A percentile compares a stretch with the other conserved stretches of the same genome.
phyloP scores from a whole-genome alignment of 2,797 vertebrate genomes.

The Onychomys torridus region DNA sequence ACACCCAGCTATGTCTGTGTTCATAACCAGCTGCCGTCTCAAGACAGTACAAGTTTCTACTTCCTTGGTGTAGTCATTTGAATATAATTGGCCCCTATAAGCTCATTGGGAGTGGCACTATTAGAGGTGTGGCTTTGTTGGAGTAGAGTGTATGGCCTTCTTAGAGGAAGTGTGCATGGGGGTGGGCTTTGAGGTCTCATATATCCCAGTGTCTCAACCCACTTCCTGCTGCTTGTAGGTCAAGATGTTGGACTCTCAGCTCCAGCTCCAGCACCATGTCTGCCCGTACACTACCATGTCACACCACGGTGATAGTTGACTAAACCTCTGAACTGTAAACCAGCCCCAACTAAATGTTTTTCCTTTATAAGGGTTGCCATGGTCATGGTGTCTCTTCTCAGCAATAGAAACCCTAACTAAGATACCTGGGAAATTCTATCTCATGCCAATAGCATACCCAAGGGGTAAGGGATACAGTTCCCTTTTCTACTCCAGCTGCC shows the following conservation, averaged over 20 bases:
- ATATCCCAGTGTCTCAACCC: neutral
- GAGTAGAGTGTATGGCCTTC: neutral
- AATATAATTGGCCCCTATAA: neutral
- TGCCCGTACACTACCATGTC: neutral
- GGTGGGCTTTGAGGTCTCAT: neutral
- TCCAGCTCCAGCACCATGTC: neutral
- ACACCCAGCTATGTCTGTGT: neutral
- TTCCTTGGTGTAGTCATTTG: neutral
- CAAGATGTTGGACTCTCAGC: neutral
- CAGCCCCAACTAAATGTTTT: neutral
- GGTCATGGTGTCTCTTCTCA: neutral
- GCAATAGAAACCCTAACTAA: neutral
- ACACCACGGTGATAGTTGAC: neutral
- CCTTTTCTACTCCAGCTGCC: neutral
- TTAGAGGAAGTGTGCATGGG: neutral
- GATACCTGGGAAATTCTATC: slow-evolving; percentile 20
- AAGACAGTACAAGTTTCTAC: neutral
- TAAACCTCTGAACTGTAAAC: neutral
- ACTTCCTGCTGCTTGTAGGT: neutral
- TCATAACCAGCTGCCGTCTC: neutral
- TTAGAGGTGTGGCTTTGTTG: neutral
- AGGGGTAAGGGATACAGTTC: accelerated
- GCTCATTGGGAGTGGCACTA: neutral
- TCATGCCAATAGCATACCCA: neutral
- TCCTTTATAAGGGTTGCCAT: neutral